Evolutionary conservation across 2,888 invertebrate genomes (phyloP).

Genomic region (Stomorhina lunata): DNA sequence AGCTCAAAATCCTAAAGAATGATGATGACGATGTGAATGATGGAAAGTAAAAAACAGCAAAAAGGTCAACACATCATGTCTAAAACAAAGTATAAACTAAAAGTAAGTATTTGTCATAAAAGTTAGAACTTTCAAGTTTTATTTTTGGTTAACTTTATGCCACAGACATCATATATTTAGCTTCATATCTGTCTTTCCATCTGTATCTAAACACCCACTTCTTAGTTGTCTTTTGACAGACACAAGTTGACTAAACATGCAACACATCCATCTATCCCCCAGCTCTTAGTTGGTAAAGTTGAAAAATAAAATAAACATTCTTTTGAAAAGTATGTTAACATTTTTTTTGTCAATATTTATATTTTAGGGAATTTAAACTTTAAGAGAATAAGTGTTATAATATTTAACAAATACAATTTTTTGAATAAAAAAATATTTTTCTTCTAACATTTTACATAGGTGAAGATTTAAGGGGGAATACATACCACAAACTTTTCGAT

Average conservation of each 20-base stretch:
- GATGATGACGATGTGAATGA: too few relatives aligned
- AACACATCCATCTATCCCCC: background rate
- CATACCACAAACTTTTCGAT: too few relatives aligned
- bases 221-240: background rate
- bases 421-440: background rate
- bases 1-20: too few relatives aligned
- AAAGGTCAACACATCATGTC: conserved; percentile 13
- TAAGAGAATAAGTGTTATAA: background rate
- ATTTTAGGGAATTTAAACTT: background rate
- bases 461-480: background rate
- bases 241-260: conserved; percentile 1
- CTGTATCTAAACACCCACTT: background rate
- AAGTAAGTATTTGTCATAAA: conserved; percentile 29
- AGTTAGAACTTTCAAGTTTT: conserved; percentile 13
- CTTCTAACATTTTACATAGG: background rate
- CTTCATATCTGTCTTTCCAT: background rate
- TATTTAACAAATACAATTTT: background rate
- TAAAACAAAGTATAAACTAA: background rate
- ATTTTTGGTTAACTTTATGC: background rate
- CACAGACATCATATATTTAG: background rate
- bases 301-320: background rate
- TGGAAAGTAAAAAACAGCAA: background rate
- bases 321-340: background rate
- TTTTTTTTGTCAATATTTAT: too few relatives aligned
- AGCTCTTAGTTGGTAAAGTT: too few relatives aligned